phyloP scores from a whole-genome alignment of 2,888 invertebrate genomes.

The Hedya salicella region DNA sequence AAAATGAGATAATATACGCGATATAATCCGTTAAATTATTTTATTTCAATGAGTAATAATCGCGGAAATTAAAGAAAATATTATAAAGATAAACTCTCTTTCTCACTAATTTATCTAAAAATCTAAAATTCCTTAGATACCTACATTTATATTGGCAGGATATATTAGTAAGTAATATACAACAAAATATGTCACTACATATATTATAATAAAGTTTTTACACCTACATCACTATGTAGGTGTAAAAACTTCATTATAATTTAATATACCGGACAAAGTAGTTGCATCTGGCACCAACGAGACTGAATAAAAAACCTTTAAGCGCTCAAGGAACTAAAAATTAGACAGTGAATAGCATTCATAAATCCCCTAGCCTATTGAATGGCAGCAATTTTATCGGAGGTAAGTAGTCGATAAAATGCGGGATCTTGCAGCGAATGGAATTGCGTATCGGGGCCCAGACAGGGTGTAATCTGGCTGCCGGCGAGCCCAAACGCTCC shows the following conservation, averaged over 20 bases:
- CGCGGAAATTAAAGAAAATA: no score
- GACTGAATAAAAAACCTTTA: conserved; percentile 4
- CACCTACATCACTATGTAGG: no score
- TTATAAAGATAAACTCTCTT: no score
- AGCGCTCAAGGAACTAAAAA: conserved; percentile 11
- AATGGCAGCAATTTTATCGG: conserved; percentile 66
- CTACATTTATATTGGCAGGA: no score
- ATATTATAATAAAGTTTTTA: no score
- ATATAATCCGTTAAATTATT: no score
- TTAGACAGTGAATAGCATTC: conserved; percentile 35
- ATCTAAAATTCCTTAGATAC: no score
- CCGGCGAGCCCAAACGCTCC: conserved; percentile 80
- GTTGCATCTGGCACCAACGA: not conserved
- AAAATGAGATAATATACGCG: no score
- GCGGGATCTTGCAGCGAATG: conserved; percentile 77
- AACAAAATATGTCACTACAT: no score
- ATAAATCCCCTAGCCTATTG: conserved; percentile 46
- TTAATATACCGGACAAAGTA: not conserved
- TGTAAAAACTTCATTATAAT: not conserved
- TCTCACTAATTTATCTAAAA: no score
- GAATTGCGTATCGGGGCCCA: conserved; percentile 83
- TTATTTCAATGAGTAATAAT: no score
- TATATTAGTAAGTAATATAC: no score
- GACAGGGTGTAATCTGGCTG: conserved; percentile 82
- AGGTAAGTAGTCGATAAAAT: conserved; percentile 76